Evolutionary conservation across 1,140 invertebrate genomes (phyloP).

Genomic region (Caerostris extrusa): DNA sequence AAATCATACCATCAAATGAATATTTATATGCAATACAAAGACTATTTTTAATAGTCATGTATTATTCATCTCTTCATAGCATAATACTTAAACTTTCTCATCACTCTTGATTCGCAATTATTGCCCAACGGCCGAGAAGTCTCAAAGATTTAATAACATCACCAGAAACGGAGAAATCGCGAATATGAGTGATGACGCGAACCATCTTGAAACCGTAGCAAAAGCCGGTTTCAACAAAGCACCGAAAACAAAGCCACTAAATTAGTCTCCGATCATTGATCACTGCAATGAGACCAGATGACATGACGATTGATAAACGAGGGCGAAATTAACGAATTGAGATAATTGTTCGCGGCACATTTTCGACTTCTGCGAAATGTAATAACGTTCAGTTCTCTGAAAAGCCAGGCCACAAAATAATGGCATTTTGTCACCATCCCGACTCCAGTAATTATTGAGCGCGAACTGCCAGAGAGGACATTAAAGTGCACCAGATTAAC

Average conservation of each 20-base stretch:
- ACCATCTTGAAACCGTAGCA: neutral
- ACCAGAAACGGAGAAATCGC: neutral
- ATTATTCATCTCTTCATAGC: too few species aligned
- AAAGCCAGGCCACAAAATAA: conserved; percentile 5
- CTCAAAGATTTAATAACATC: conserved; percentile 11
- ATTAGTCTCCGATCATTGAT: neutral
- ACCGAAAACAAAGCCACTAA: conserved; percentile 2
- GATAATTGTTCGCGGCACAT: conserved; percentile 61
- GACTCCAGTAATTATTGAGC: conserved; percentile 48
- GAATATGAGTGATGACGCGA: neutral
- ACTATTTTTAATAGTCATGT: too few species aligned
- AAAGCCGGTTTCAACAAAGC: neutral
- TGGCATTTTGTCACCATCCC: conserved; percentile 36
- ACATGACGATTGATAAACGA: conserved; percentile 30
- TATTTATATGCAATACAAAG: too few species aligned
- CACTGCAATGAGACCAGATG: neutral
- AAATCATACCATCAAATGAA: too few species aligned
- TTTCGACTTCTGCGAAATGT: conserved; percentile 52
- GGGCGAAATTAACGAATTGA: conserved; percentile 54
- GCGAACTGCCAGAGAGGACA: neutral
- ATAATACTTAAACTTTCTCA: too few species aligned
- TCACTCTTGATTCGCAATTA: neutral
- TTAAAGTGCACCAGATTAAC: conserved; percentile 52
- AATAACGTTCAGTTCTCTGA: conserved; percentile 5
- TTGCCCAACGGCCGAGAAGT: neutral